A percentile compares a stretch with the other conserved stretches of the same genome.
phyloP scores from a whole-genome alignment of 2,888 invertebrate species.

The Danaus chrysippus region DNA sequence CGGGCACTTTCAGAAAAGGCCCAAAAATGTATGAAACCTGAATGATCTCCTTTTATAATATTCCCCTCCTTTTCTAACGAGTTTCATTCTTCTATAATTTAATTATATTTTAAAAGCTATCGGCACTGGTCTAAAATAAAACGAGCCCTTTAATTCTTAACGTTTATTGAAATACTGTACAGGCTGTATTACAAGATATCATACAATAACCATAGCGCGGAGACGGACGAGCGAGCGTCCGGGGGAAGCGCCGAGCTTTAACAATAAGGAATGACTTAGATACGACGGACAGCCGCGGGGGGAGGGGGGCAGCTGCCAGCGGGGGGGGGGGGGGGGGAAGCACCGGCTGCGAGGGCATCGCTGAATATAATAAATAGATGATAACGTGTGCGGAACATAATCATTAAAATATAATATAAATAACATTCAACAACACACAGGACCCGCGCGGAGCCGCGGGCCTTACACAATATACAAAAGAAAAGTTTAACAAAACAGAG shows the following conservation, averaged over 20 bases:
- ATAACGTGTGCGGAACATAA: constrained; percentile 21
- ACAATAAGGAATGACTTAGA: constrained; percentile 65
- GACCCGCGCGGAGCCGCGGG: constrained; percentile 15
- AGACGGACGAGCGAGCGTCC: constrained; percentile 25
- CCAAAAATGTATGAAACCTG: too few relatives aligned
- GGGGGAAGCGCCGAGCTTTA: constrained; percentile 42
- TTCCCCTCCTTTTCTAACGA: too few relatives aligned
- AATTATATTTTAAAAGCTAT: too few relatives aligned
- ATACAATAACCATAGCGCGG: constrained; percentile 26
- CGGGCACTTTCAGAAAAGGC: too few relatives aligned
- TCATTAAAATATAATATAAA: constrained; percentile 17
- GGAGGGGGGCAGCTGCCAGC: constrained; percentile 26
- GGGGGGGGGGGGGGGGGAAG: constrained; percentile 29
- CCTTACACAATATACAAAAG: neutral
- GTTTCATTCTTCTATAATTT: too few relatives aligned
- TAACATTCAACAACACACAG: constrained; percentile 8
- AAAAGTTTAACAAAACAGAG: neutral
- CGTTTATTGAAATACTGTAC: constrained; percentile 76
- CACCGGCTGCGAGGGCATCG: constrained; percentile 53
- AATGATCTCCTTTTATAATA: too few relatives aligned
- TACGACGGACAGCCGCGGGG: constrained; percentile 31
- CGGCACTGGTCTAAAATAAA: too few relatives aligned
- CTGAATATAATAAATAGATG: constrained; percentile 24
- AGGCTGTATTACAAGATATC: constrained; percentile 53
- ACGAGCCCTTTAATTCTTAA: constrained; percentile 44